Evolutionary conservation across 2,888 invertebrate genomes (phyloP).

Genomic region (Agrotis exclamationis): DNA sequence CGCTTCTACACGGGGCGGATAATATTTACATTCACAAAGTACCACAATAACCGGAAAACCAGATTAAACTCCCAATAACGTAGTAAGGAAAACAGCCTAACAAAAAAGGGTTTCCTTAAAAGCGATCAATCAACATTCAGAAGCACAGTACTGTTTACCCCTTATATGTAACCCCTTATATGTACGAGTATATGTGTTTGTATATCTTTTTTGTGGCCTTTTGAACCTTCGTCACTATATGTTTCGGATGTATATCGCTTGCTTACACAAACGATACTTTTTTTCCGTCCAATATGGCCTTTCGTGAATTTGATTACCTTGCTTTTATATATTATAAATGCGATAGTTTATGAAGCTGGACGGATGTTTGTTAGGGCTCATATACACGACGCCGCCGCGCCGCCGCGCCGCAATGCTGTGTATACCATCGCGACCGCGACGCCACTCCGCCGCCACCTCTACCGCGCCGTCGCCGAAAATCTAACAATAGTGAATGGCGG

Average conservation of each 20-base stretch:
- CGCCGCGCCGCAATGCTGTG: too few species aligned
- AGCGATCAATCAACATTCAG: constrained; percentile 33
- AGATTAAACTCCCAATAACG: background rate
- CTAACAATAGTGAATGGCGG: too few species aligned
- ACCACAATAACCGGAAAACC: background rate
- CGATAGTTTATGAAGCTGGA: too few species aligned
- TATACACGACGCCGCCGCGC: too few species aligned
- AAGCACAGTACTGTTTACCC: background rate
- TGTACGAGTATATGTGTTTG: background rate
- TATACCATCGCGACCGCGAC: too few species aligned
- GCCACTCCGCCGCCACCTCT: too few species aligned
- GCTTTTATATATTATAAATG: too few species aligned
- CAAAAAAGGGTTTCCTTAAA: constrained; percentile 10
- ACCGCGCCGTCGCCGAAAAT: too few species aligned
- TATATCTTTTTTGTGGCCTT: background rate
- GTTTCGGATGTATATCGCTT: constrained; percentile 9
- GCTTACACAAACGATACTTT: background rate
- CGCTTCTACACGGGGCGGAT: too few species aligned
- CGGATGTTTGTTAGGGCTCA: too few species aligned
- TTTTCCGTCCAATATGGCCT: background rate
- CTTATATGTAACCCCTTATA: background rate
- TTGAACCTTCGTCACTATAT: constrained; percentile 41
- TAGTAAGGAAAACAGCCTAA: background rate
- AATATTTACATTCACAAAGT: too few species aligned
- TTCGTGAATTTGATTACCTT: too few species aligned